Base-by-base conservation (phyloP, 2,797 vertebrate species). In the Nannoperca australis region DNA sequence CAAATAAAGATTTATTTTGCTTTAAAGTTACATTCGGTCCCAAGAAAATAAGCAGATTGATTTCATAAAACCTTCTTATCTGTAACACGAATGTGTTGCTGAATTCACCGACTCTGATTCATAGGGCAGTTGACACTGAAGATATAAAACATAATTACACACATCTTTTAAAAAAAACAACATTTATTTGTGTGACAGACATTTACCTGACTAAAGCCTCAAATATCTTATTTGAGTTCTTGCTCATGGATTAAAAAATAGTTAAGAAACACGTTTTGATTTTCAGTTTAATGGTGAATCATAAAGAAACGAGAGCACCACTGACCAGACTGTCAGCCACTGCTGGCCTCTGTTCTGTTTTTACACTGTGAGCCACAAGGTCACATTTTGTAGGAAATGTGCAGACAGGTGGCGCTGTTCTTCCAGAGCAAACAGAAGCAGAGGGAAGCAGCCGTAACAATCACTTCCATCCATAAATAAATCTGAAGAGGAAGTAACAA, bases 371-470 rank as follows among this genome's bases (percentile, higher is more conserved):
- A 68, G 22, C 27, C 15, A 10, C 11, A 5, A 12, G 22, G 18
- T 40, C 49, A 1, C 7, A 11, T 45, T 45, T 44, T 20, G 27
- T 42, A 58, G 8, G 5, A 49, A 49, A 30, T 53, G 44, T 78
- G 69, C 78, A 58, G 51, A 49, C 51, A 77, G 76, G 47, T 64
- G 83, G 74, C 4, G 44, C 76, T 69, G 66, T 77, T 84, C 15
- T 42, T 50, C 32, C 58, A 67, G 8, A 59, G 17, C 22, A 60
- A 67, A 53, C 20, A 13, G 22, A 20, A 30, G 11, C 27, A 68
- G 30, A 59, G n/a, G 20, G 51, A 34, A 44, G n/a, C 3, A 30
- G 20, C n/a, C 13, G 6, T 11, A 49, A 51, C 17, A 34, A 56
- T 32, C 11, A 17, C 22, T 20, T 34, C 5, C 32, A 15, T 9